Evolutionary conservation across 2,113 vertebrate genomes (phyloP).

Genomic region (Rynchops niger): DNA sequence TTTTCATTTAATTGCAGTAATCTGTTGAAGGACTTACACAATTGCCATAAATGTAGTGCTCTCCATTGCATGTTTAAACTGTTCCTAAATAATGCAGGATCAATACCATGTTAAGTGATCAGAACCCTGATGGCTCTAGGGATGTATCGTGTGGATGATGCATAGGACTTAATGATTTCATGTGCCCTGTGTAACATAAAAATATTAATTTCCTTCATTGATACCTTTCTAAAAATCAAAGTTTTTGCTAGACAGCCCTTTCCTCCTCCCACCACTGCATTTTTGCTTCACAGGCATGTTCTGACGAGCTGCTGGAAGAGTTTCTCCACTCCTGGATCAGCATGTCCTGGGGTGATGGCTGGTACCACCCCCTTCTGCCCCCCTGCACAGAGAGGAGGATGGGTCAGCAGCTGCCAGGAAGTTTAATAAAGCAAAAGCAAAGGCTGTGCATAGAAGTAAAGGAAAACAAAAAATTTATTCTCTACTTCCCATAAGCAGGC

Average conservation of each 20-base stretch:
- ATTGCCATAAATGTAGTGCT: not conserved
- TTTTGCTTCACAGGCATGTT: not conserved
- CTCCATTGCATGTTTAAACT: not conserved
- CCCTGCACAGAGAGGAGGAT: rapidly evolving
- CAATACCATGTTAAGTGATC: not conserved
- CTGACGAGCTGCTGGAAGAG: not conserved
- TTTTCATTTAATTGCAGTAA: slow-evolving; percentile 56
- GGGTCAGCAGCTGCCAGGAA: not conserved
- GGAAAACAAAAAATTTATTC: not conserved
- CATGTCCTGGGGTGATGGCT: not conserved
- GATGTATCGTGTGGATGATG: not conserved
- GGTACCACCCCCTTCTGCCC: not conserved
- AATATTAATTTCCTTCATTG: not conserved
- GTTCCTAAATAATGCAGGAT: slow-evolving; percentile 18
- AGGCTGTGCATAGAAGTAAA: not conserved
- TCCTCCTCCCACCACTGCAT: not conserved
- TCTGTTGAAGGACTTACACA: slow-evolving; percentile 26
- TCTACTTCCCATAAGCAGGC: not conserved
- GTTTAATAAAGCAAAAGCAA: not conserved
- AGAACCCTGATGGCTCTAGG: not conserved
- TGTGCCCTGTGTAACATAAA: not conserved
- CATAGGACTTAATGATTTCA: not conserved
- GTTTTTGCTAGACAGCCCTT: not conserved
- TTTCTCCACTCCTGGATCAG: not conserved
- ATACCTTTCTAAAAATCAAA: not conserved